Conservation (phyloP, 2,113 vertebrate species). For the Meriones unguiculatus region DNA sequence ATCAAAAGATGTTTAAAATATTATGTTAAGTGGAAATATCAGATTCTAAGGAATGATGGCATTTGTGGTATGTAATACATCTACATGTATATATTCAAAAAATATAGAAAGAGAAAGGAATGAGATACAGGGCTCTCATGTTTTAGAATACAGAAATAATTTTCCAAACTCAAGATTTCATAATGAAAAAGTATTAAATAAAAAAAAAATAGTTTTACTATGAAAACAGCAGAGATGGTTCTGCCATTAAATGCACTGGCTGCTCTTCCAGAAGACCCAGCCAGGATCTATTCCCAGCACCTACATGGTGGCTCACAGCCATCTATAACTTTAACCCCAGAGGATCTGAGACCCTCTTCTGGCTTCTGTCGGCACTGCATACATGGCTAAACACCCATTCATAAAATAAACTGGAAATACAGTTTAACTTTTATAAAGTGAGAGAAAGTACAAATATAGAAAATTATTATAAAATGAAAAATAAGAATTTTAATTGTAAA, state of each 20-base stretch:
- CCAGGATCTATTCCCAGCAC: background rate
- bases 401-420: background rate
- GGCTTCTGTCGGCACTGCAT: background rate
- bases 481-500: conserved; percentile 49
- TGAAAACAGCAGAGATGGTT: background rate
- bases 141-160: background rate
- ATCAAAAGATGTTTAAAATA: conserved; percentile 33
- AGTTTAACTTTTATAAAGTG: conserved; percentile 24
- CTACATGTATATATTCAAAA: background rate
- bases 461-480: conserved; percentile 33
- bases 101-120: background rate
- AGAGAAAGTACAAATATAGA: conserved; percentile 26
- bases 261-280: background rate
- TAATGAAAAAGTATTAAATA: background rate
- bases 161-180: conserved; percentile 47
- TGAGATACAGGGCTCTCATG: background rate
- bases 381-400: background rate
- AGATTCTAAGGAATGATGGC: background rate
- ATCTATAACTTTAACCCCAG: background rate
- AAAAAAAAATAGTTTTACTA: background rate
- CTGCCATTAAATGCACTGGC: background rate
- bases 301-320: background rate
- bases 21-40: conserved; percentile 11
- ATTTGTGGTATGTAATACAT: conserved; percentile 31
- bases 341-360: background rate